Conservation (phyloP, 2,113 vertebrate species). For the Sinocyclocheilus rhinocerous region DNA sequence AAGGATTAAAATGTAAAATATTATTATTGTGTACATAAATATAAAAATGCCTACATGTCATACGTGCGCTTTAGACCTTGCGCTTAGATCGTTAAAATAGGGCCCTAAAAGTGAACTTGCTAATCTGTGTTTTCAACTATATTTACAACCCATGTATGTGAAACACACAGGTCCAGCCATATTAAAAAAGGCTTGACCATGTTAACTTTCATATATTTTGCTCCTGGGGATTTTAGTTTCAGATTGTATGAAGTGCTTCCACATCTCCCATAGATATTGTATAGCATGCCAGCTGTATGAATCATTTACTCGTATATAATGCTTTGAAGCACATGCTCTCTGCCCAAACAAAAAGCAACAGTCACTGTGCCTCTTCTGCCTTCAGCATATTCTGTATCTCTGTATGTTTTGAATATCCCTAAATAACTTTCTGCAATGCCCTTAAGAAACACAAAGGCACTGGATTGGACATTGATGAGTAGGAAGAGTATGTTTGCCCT, state of each 20-base stretch:
- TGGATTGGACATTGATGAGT: neutral
- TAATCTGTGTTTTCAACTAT: neutral
- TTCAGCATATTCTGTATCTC: neutral
- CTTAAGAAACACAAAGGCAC: slow-evolving; percentile 4
- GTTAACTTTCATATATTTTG: neutral
- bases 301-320: neutral
- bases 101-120: neutral
- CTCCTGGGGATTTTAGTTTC: neutral
- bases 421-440: slow-evolving; percentile 1
- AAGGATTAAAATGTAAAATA: too few relatives aligned
- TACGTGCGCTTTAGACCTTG: too few relatives aligned
- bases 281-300: neutral
- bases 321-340: neutral
- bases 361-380: neutral
- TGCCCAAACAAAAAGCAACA: neutral
- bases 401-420: neutral
- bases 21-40: too few relatives aligned
- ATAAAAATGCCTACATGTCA: too few relatives aligned
- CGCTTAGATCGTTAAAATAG: too few relatives aligned
- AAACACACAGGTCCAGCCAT: neutral
- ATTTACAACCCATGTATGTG: neutral
- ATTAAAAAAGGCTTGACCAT: neutral
- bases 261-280: neutral
- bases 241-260: neutral
- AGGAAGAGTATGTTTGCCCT: slow-evolving; percentile 10